These are phyloP conservation scores for Rhagonycha fulva DNA, from an alignment of 2,888 invertebrate species.

Conservation along the genomic window DNA sequence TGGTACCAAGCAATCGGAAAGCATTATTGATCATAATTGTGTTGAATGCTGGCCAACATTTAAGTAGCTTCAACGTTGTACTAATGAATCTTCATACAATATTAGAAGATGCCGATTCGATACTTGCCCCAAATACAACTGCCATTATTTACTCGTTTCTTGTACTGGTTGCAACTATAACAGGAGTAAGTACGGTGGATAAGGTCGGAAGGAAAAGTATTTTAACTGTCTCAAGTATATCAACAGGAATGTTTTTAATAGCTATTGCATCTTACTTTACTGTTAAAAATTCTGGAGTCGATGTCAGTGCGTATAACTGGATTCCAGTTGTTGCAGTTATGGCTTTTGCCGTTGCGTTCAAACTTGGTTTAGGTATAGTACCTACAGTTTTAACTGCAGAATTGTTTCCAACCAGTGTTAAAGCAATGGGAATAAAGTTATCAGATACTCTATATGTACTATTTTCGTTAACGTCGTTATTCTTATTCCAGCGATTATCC, in stretches of 20 bases:
- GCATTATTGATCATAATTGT: constrained; percentile 50
- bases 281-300: constrained; percentile 40
- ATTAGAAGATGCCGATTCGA: constrained; percentile 46
- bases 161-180: constrained; percentile 46
- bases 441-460: constrained; percentile 49
- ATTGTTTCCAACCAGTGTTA: constrained; percentile 52
- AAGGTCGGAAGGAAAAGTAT: constrained; percentile 49
- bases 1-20: constrained; percentile 47
- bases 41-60: constrained; percentile 50
- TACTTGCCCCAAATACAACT: constrained; percentile 44
- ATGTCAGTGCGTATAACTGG: constrained; percentile 46
- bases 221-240: constrained; percentile 44
- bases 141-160: constrained; percentile 49
- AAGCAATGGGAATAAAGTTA: constrained; percentile 52
- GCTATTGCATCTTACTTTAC: constrained; percentile 48
- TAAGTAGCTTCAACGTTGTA: constrained; percentile 51
- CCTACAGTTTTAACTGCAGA: constrained; percentile 53
- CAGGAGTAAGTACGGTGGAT: constrained; percentile 46
- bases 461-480: constrained; percentile 45
- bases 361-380: constrained; percentile 50
- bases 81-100: constrained; percentile 53
- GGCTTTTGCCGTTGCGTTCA: constrained; percentile 49
- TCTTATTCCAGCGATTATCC: constrained; percentile 44
- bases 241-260: constrained; percentile 47
- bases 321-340: constrained; percentile 49